These are phyloP conservation scores for Prunella himalayana DNA, from an alignment of 2,113 vertebrate species.

Conservation along the genomic window DNA sequence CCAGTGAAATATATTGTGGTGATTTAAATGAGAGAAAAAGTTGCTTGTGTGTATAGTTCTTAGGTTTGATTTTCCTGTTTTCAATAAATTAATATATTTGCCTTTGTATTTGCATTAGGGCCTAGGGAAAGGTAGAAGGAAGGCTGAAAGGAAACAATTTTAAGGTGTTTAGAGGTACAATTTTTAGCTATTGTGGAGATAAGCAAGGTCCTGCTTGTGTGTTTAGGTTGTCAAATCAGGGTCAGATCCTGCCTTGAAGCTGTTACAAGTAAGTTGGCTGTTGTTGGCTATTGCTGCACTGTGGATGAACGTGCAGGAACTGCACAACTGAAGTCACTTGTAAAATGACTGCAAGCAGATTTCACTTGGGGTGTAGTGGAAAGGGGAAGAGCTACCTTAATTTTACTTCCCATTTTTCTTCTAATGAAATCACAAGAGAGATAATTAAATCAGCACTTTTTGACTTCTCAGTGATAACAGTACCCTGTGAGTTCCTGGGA, in stretches of 20 bases:
- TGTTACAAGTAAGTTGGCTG: not conserved
- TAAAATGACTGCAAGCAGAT: not conserved
- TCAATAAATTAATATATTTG: not conserved
- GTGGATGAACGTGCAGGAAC: not conserved
- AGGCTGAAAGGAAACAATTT: not conserved
- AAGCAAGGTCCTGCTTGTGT: not conserved
- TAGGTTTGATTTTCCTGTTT: not conserved
- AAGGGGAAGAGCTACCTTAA: not conserved
- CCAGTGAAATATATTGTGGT: not conserved
- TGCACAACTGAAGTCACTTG: not conserved
- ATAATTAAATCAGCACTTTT: conserved; percentile 7
- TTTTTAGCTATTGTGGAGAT: not conserved
- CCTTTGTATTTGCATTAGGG: not conserved
- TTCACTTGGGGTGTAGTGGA: not conserved
- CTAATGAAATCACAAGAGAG: not conserved
- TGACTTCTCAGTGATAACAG: not conserved
- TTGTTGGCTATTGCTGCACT: not conserved
- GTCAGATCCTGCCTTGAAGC: not conserved
- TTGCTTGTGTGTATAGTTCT: not conserved
- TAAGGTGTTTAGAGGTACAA: not conserved
- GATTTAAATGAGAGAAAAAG: not conserved
- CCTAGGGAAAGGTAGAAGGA: not conserved
- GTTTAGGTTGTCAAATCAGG: not conserved
- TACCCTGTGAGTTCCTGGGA: not conserved
- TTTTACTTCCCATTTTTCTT: not conserved